These are phyloP conservation scores for Ammodytes dubius DNA, from an alignment of 2,113 vertebrate genomes.

Conservation along the genomic window DNA sequence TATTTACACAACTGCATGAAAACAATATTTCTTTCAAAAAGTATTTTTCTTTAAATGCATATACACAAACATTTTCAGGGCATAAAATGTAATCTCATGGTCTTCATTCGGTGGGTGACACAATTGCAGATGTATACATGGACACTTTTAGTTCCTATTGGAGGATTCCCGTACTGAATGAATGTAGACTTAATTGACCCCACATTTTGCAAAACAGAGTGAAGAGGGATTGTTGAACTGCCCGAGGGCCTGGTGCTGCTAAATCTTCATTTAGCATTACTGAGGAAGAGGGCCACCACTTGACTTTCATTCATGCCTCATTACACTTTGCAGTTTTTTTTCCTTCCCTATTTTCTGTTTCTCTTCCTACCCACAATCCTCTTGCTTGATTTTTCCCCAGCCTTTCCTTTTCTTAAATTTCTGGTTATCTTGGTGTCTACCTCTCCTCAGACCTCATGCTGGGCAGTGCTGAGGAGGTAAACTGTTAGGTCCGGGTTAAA, in stretches of 20 bases:
- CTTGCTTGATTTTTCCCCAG: background rate
- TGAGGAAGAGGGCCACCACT: constrained; percentile 23
- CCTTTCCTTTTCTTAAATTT: constrained; percentile 18
- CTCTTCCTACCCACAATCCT: background rate
- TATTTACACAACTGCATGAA: too few relatives aligned
- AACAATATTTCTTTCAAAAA: too few relatives aligned
- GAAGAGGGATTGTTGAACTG: constrained; percentile 30
- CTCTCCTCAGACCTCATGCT: constrained; percentile 44
- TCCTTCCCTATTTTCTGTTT: too few relatives aligned
- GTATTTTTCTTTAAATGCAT: too few relatives aligned
- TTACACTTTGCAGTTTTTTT: background rate
- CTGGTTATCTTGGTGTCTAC: constrained; percentile 1
- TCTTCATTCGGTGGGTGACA: background rate
- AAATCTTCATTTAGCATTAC: constrained; percentile 50
- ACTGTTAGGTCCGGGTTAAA: constrained; percentile 57
- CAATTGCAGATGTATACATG: background rate
- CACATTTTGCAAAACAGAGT: constrained; percentile 21
- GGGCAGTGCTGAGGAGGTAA: constrained; percentile 56
- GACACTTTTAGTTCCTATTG: background rate
- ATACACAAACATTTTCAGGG: background rate
- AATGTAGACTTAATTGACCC: constrained; percentile 30
- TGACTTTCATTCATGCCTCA: constrained; percentile 14
- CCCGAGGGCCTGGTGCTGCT: constrained; percentile 18
- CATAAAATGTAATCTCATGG: too few relatives aligned
- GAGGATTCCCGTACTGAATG: background rate